Conservation (phyloP, 1,140 invertebrate species). For the Psix sp. region DNA sequence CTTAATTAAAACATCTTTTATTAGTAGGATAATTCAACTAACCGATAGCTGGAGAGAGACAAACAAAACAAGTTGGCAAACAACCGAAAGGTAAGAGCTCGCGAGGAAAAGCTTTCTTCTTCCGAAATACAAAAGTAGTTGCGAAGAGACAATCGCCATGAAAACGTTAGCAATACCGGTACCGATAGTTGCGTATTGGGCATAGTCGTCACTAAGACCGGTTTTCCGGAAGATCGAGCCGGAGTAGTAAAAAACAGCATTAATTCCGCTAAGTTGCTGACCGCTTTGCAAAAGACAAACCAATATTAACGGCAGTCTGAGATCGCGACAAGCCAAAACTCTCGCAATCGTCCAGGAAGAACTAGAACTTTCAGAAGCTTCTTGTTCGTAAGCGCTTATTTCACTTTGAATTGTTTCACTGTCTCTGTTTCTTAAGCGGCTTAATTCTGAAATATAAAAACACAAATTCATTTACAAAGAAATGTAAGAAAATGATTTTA, state of each 20-base stretch:
- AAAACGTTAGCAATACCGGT: slow-evolving; percentile 84
- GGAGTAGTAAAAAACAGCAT: slow-evolving; percentile 92
- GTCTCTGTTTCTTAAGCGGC: slow-evolving; percentile 67
- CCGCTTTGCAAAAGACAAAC: slow-evolving; percentile 86
- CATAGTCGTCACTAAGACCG: slow-evolving; percentile 77
- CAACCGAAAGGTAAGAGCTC: slow-evolving; percentile 77
- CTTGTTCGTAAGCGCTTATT: slow-evolving; percentile 75
- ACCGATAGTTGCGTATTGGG: slow-evolving; percentile 84
- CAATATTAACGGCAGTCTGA: slow-evolving; percentile 84
- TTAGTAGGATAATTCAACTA: slow-evolving; percentile 70
- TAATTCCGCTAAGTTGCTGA: slow-evolving; percentile 83
- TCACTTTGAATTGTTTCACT: slow-evolving; percentile 65
- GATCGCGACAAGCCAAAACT: slow-evolving; percentile 76
- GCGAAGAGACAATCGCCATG: slow-evolving; percentile 82
- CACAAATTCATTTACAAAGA: slow-evolving; percentile 12
- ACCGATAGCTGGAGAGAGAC: slow-evolving; percentile 80
- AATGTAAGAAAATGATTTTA: slow-evolving; percentile 5
- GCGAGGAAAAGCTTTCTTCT: slow-evolving; percentile 79
- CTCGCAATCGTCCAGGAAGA: slow-evolving; percentile 77
- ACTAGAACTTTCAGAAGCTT: slow-evolving; percentile 66
- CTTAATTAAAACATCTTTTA: not conserved
- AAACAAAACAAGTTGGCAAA: slow-evolving; percentile 79
- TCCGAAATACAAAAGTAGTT: slow-evolving; percentile 78
- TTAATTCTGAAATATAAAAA: slow-evolving; percentile 64
- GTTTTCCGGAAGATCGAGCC: slow-evolving; percentile 83